These are phyloP conservation scores for Taphrorychus bicolor DNA, from an alignment of 2,888 invertebrate genomes.

Conservation along the genomic window DNA sequence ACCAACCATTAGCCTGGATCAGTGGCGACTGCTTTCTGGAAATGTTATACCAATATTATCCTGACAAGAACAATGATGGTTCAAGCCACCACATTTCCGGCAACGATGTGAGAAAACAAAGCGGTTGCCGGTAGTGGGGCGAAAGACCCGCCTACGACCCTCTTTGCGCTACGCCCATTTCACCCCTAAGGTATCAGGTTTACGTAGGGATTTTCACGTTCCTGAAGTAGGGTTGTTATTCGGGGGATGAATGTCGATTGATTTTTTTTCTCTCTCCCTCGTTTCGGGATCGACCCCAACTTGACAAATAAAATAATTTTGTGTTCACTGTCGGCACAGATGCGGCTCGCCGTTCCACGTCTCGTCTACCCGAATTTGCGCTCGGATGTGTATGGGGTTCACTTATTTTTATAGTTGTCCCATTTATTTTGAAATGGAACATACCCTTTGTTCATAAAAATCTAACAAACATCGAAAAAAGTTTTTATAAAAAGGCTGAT, in stretches of 20 bases:
- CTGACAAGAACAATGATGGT: constrained; percentile 62
- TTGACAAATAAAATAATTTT: constrained; percentile 42
- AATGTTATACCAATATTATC: constrained; percentile 62
- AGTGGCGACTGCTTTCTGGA: constrained; percentile 53
- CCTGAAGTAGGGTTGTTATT: constrained; percentile 51
- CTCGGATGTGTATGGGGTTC: constrained; percentile 11
- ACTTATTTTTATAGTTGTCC: constrained; percentile 7
- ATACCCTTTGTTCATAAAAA: too few relatives aligned
- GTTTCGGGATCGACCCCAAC: constrained; percentile 36
- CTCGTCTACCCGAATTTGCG: constrained; percentile 23
- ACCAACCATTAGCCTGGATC: constrained; percentile 46
- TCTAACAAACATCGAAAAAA: too few relatives aligned
- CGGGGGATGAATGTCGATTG: constrained; percentile 50
- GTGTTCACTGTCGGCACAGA: constrained; percentile 34
- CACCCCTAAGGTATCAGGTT: constrained; percentile 54
- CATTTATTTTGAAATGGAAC: background rate
- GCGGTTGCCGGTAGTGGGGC: constrained; percentile 56
- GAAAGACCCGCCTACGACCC: constrained; percentile 53
- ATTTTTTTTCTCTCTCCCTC: constrained; percentile 45
- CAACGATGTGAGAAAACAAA: constrained; percentile 60
- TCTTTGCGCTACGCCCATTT: constrained; percentile 57
- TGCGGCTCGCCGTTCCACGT: constrained; percentile 40
- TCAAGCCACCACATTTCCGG: constrained; percentile 62
- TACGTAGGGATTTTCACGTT: constrained; percentile 56
- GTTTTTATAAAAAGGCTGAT: too few relatives aligned